A percentile compares a stretch with the other conserved stretches of the same genome.
These are phyloP conservation scores for Plagodis pulveraria DNA, from an alignment of 2,888 invertebrate genomes.

Conservation along the genomic window DNA sequence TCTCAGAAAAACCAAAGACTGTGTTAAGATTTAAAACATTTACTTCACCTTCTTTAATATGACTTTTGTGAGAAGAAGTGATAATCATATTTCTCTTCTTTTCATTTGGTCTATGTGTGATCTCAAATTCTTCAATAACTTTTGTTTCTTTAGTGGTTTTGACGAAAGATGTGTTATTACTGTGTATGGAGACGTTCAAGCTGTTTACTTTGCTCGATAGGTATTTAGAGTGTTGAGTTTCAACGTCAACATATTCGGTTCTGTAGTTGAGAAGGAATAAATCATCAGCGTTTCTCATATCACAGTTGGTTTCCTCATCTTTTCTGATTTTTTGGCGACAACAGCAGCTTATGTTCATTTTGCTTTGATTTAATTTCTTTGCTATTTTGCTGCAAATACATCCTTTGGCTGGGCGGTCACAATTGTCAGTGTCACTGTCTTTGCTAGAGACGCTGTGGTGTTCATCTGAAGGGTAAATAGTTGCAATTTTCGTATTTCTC, in stretches of 20 bases:
- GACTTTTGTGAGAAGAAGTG: constrained; percentile 10
- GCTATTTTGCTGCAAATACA: constrained; percentile 62
- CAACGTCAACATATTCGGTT: constrained; percentile 47
- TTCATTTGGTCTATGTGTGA: constrained; percentile 12
- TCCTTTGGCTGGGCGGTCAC: constrained; percentile 17
- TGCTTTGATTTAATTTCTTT: constrained; percentile 47
- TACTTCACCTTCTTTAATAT: constrained; percentile 7
- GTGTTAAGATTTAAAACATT: constrained; percentile 40
- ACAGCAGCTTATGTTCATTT: constrained; percentile 40
- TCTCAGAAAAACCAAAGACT: constrained; percentile 44
- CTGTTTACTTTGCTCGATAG: constrained; percentile 39
- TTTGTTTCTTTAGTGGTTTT: constrained; percentile 14
- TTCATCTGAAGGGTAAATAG: constrained; percentile 46
- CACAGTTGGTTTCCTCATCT: constrained; percentile 54
- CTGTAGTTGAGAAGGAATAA: constrained; percentile 39
- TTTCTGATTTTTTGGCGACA: constrained; percentile 40
- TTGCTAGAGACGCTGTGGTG: constrained; percentile 42
- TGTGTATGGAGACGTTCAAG: constrained; percentile 35
- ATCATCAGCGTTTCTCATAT: constrained; percentile 49
- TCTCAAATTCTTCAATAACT: constrained; percentile 16
- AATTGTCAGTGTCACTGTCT: constrained; percentile 16
- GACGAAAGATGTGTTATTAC: constrained; percentile 17
- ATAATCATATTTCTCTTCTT: constrained; percentile 37
- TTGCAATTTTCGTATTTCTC: constrained; percentile 29
- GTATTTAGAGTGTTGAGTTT: constrained; percentile 54